Evolutionary conservation across 2,113 vertebrate species (phyloP).

Genomic region (Corythaeola cristata): DNA sequence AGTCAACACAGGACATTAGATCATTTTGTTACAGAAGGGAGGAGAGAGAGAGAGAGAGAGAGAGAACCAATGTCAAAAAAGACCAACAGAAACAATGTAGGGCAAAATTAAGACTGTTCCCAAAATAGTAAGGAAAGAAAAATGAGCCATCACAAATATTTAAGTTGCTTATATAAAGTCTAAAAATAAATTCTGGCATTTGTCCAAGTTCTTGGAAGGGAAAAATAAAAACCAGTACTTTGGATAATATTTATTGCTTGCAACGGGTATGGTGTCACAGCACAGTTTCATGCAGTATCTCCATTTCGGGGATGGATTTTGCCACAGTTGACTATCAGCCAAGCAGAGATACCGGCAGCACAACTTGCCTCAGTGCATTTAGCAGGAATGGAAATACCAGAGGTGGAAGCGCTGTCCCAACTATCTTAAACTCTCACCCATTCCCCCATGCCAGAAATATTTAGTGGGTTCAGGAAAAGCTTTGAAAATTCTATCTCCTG

Average conservation of each 20-base stretch:
- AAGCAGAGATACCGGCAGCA: not conserved
- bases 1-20: not conserved
- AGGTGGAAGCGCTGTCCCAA: not conserved
- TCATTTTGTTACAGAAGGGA: not conserved
- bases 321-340: not conserved
- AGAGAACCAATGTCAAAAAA: not conserved
- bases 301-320: not conserved
- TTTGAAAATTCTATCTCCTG: not conserved
- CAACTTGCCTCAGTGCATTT: not conserved
- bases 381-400: not conserved
- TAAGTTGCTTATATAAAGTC: not conserved
- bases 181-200: conserved; percentile 50
- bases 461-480: not conserved
- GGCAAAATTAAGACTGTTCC: not conserved
- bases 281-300: not conserved
- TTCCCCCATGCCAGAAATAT: not conserved
- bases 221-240: not conserved
- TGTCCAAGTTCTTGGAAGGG: not conserved
- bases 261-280: not conserved
- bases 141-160: conserved; percentile 41
- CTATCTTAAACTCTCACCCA: not conserved
- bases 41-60: not conserved
- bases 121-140: conserved; percentile 27
- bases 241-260: not conserved
- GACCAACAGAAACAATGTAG: not conserved